Evolutionary conservation across 1,140 invertebrate genomes (phyloP), one percentile per base, ranked within the genome.

Genomic region (Bursaphelenchus mucronatus): DNA sequence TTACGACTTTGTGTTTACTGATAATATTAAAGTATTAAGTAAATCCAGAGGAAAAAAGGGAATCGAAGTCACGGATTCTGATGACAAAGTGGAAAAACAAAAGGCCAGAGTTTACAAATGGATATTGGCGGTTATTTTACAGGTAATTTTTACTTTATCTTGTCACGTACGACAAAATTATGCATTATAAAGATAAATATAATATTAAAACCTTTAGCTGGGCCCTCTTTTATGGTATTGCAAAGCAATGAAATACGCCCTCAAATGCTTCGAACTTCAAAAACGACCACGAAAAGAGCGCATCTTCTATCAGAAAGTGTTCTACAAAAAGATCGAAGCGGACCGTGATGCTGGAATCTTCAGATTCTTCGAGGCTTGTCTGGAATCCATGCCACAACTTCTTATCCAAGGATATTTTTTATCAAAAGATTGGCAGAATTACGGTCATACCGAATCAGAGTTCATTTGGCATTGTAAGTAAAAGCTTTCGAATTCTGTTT

Each of bases 311-410:
- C 47, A 68, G 13, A 17, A 15, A 50, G 15, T 68, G 9, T 66
- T 68, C 44, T 66, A 19, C 11, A 11, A 68, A 46, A 66, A 68
- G 64, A 56, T 67, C 13, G 65, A 67, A 39, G 66, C 66, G n/a
- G 65, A 67, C 13, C 40, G 65, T 46, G 66, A 67, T 61, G 66
- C 65, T 30, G 57, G 66, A 0, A 13, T 67, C 8, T 15, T 67
- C 43, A 46, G 65, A 11, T 67, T 67, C 30, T 67, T 67, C 41
- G 65, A 67, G 49, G 8, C 63, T 7, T 43, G 56, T 17, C 47
- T 67, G 3, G 65, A 67, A 43, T 70, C 67, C 9, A 19, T 69
- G 49, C 65, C 65, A 1, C 65, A 67, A 59, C 30, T 67, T 8
- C 15, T 67, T 15, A 47, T 67, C 3, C 65, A 67, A 69, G 65